Evolutionary conservation across 2,888 invertebrate species (phyloP).

Genomic region (Sinotaia quadrata): DNA sequence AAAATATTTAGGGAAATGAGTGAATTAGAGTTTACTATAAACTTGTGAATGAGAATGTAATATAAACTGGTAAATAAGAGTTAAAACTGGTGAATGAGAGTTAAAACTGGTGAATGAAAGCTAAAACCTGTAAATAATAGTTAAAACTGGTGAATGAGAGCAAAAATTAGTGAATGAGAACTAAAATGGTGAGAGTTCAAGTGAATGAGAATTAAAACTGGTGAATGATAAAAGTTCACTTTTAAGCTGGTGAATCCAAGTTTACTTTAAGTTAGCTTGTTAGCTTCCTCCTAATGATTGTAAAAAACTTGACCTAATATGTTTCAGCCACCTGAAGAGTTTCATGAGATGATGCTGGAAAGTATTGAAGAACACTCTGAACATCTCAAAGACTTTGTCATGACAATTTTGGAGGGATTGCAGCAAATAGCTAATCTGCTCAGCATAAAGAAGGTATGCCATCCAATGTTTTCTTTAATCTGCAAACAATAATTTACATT

Average conservation of each 20-base stretch:
- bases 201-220: not conserved
- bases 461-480: no score
- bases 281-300: not conserved
- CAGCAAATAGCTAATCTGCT: constrained; percentile 64
- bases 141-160: no score
- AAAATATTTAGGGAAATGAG: no score
- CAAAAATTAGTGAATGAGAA: no score
- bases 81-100: no score
- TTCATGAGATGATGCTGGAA: constrained; percentile 58
- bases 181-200: no score
- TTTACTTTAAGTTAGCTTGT: not conserved
- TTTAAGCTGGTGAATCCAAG: not conserved
- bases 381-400: constrained; percentile 57
- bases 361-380: constrained; percentile 51
- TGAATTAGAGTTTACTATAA: no score
- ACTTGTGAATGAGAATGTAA: no score
- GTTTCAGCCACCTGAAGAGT: constrained; percentile 65
- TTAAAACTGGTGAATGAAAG: no score
- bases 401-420: constrained; percentile 64
- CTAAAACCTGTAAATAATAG: no score
- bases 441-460: constrained; percentile 64
- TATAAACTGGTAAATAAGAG: no score
- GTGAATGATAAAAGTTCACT: not conserved
- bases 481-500: no score
- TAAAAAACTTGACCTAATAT: not conserved